Conservation (phyloP, 2,888 invertebrate species). For the Caenorhabditis becei region DNA sequence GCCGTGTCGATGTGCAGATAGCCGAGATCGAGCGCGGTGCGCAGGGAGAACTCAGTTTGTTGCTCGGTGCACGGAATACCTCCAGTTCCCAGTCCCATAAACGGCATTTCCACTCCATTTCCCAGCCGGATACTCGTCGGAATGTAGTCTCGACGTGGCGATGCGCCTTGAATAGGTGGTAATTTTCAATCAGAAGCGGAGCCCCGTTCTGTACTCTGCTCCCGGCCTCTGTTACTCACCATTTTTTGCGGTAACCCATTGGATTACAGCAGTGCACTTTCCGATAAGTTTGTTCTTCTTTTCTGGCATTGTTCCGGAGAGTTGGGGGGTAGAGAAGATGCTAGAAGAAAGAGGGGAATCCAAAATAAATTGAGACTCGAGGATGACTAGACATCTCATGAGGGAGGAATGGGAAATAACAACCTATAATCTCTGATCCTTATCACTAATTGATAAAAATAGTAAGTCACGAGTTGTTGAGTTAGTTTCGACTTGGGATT, state of each 20-base stretch:
- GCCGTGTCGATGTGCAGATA: constrained; percentile 86
- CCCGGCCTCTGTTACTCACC: constrained; percentile 8
- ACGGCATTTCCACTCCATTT: constrained; percentile 57
- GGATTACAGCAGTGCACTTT: constrained; percentile 22
- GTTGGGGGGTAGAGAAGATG: too few relatives aligned
- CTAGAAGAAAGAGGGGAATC: neutral
- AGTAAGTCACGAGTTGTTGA: neutral
- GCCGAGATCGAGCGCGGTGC: constrained; percentile 70
- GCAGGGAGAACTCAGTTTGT: constrained; percentile 26
- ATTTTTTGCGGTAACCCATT: constrained; percentile 19
- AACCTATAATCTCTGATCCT: constrained; percentile 21
- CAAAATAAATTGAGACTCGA: neutral
- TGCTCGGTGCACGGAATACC: constrained; percentile 17
- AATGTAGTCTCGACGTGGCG: constrained; percentile 30
- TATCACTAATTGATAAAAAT: constrained; percentile 17
- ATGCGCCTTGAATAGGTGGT: constrained; percentile 14
- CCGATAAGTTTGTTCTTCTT: constrained; percentile 5
- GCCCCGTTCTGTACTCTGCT: neutral
- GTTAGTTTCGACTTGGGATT: too few relatives aligned
- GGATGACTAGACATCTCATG: constrained; percentile 3
- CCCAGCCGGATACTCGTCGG: constrained; percentile 52
- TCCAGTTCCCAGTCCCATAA: constrained; percentile 62
- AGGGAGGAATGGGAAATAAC: neutral
- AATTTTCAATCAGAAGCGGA: constrained; percentile 4
- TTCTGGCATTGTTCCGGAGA: constrained; percentile 11